Evolutionary conservation across 2,888 invertebrate species (phyloP), one percentile per base, ranked within the genome.

Genomic region (Andrena flavipes): DNA sequence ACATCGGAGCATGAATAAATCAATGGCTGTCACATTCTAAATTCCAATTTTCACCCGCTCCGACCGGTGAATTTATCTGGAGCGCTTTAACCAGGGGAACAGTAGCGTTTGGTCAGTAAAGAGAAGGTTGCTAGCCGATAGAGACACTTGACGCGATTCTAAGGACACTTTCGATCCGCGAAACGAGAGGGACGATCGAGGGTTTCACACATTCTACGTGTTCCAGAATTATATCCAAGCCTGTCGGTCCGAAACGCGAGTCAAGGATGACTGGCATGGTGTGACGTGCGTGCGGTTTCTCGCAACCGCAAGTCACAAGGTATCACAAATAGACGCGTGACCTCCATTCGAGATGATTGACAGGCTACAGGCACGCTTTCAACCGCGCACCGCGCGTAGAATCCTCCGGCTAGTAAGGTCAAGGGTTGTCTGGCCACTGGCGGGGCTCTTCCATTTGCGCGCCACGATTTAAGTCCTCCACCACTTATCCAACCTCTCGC

Each of bases 241-340:
- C 35, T 65, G 64, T 75, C 23, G 60, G 67, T 70, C 60, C 49
- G 76, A 83, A 79, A 79, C 80, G 23, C 42, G 65, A 76, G 82
- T 87, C 88, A 84, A 83, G 88, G 87, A 88, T 88, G 85, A 80
- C 79, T 74, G 67, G 75, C 67, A 48, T 73, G 78, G 86, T 67
- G 85, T 88, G 90, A 91, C 87, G 87, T 86, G 79, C 60, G 62
- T 85, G 88, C 59, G 86, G 87, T 90, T 88, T 84, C 76, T 86
- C 82, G 80, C 87, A 87, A 91, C 91, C 91, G 73, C 92, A 85
- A 90, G 89, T 90, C 87, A 86, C 86, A 84, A 82, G 86, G 85
- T 87, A 84, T 88, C 82, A 87, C 85, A 88, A 90, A 90, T 89
- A 88, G 88, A 88, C 88, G 85, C 83, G 85, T 86, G 88, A 89